These are phyloP conservation scores for Asteroscopus sphinx DNA, from an alignment of 2,888 invertebrate genomes.

Conservation along the genomic window DNA sequence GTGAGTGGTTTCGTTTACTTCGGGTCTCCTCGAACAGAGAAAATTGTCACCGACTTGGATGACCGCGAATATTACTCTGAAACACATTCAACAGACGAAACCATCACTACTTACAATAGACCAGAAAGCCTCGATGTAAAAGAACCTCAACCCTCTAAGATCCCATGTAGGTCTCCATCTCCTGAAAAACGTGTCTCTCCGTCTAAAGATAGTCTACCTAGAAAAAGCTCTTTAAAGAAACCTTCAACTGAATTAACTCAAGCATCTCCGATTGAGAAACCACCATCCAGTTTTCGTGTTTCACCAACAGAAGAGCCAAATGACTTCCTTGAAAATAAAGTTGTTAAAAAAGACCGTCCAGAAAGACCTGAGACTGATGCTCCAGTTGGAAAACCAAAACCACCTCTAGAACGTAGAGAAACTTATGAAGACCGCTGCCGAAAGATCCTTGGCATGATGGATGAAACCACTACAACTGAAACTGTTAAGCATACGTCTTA, in stretches of 20 bases:
- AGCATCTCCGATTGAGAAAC: constrained; percentile 78
- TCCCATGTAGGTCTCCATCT: constrained; percentile 81
- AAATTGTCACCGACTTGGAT: constrained; percentile 79
- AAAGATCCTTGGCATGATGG: constrained; percentile 92
- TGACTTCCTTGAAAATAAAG: constrained; percentile 65
- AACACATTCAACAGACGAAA: constrained; percentile 59
- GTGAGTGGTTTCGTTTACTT: constrained; percentile 89
- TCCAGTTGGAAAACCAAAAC: constrained; percentile 82
- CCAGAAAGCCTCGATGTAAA: constrained; percentile 64
- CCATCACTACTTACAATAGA: constrained; percentile 52
- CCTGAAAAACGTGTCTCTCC: constrained; percentile 75
- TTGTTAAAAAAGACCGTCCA: constrained; percentile 72
- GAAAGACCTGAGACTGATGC: constrained; percentile 62
- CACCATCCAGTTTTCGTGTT: constrained; percentile 79
- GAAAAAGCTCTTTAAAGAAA: constrained; percentile 86
- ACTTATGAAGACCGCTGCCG: constrained; percentile 93
- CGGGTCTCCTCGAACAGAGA: constrained; percentile 73
- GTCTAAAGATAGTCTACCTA: constrained; percentile 76
- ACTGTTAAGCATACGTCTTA: constrained; percentile 44
- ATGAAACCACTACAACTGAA: constrained; percentile 69
- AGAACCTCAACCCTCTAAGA: constrained; percentile 77
- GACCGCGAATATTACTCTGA: constrained; percentile 67
- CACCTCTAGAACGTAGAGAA: constrained; percentile 91
- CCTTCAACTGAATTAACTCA: constrained; percentile 69
- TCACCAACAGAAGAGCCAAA: constrained; percentile 76